Evolutionary conservation across 2,113 vertebrate genomes (phyloP).

Genomic region (Cathartes aura): DNA sequence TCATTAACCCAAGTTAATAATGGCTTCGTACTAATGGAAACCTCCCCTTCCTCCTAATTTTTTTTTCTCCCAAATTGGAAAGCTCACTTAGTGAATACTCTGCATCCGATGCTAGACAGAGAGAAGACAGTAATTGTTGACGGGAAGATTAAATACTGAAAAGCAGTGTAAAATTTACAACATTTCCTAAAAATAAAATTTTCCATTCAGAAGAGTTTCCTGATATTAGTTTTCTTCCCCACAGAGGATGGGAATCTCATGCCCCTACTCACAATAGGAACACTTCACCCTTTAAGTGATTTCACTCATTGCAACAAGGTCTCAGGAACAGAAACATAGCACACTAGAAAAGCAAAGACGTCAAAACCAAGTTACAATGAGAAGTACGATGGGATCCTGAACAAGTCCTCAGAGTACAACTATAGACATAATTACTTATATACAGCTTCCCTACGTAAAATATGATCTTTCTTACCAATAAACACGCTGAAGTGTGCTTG

Average conservation of each 20-base stretch:
- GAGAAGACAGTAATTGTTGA: background rate
- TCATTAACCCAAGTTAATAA: slow-evolving; percentile 70
- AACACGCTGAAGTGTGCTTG: background rate
- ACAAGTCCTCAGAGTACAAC: background rate
- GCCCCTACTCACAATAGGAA: background rate
- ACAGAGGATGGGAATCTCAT: background rate
- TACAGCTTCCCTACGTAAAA: background rate
- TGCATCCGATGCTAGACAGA: background rate
- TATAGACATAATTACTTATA: background rate
- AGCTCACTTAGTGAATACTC: background rate
- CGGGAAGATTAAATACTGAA: background rate
- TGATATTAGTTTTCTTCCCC: background rate
- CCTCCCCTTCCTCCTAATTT: slow-evolving; percentile 27
- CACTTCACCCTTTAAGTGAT: background rate
- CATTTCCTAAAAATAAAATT: background rate
- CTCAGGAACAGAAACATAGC: background rate
- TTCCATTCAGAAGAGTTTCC: background rate
- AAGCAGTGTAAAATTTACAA: background rate
- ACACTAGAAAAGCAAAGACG: background rate
- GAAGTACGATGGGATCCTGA: background rate
- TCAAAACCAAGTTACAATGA: background rate
- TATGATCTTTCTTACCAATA: background rate
- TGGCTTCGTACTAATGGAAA: slow-evolving; percentile 51
- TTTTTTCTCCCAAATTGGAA: background rate
- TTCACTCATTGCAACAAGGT: background rate